Evolutionary conservation across 2,113 vertebrate species (phyloP).

Genomic region (Psammodynastes pulverulentus): DNA sequence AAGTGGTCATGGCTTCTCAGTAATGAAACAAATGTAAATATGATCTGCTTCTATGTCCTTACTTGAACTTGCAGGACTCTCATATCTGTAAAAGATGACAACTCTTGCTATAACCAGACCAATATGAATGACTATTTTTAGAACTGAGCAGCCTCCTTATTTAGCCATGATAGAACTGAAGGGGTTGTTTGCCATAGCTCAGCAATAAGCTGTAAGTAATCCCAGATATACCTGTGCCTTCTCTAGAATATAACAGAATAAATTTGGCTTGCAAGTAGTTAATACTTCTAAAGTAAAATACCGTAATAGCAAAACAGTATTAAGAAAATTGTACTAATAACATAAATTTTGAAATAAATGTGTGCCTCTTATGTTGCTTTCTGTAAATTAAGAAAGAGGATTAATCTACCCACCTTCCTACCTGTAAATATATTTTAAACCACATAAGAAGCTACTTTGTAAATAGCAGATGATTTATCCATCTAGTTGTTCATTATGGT

Average conservation of each 20-base stretch:
- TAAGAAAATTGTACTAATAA: conserved; percentile 29
- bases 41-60: conserved; percentile 62
- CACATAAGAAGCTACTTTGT: not conserved
- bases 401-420: not conserved
- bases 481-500: not conserved
- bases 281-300: conserved; percentile 16
- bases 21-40: conserved; percentile 52
- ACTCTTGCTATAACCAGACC: conserved; percentile 63
- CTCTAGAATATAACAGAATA: conserved; percentile 32
- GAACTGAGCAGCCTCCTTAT: conserved; percentile 64
- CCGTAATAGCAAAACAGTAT: conserved; percentile 19
- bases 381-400: conserved; percentile 37
- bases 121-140: conserved; percentile 70
- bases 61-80: conserved; percentile 63
- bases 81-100: conserved; percentile 64
- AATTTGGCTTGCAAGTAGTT: conserved; percentile 36
- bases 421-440: not conserved
- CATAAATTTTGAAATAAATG: conserved; percentile 49
- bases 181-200: conserved; percentile 65
- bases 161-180: conserved; percentile 67
- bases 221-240: conserved; percentile 43
- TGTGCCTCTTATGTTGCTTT: conserved; percentile 32
- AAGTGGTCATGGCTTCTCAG: conserved; percentile 29
- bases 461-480: not conserved
- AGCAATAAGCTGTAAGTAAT: conserved; percentile 49